These are phyloP conservation scores for Chrysolina haemoptera DNA, from an alignment of 2,888 invertebrate species.

Conservation along the genomic window DNA sequence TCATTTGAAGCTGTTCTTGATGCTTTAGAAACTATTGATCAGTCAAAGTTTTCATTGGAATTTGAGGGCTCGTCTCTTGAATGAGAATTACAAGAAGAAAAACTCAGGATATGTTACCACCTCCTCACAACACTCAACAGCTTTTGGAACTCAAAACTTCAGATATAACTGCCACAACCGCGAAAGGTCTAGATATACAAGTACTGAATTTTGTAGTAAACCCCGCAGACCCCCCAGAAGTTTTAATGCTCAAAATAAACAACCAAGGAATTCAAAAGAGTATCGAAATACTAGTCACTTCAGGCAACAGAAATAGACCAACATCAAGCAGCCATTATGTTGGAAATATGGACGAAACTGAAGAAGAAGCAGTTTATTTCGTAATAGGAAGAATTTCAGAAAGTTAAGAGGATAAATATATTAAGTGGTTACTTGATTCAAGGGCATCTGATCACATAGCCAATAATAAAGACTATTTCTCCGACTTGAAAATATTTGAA, in stretches of 20 bases:
- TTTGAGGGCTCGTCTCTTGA: constrained; percentile 13
- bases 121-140: constrained; percentile 13
- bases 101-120: constrained; percentile 9
- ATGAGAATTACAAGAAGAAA: constrained; percentile 17
- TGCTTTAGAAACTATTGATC: constrained; percentile 45
- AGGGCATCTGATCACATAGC: constrained; percentile 1
- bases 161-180: constrained; percentile 1
- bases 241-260: too few relatives aligned
- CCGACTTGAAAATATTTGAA: background rate
- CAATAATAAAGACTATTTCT: constrained; percentile 14
- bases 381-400: background rate
- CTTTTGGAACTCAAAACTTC: constrained; percentile 11
- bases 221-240: too few relatives aligned
- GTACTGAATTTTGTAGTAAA: too few relatives aligned
- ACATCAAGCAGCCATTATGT: background rate
- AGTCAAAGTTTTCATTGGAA: constrained; percentile 24
- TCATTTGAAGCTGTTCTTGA: constrained; percentile 53
- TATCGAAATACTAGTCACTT: too few relatives aligned
- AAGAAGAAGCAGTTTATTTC: too few relatives aligned
- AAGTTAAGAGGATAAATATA: background rate
- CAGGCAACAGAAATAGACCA: constrained; percentile 2
- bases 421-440: constrained; percentile 14
- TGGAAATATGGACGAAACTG: too few relatives aligned
- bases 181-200: background rate
- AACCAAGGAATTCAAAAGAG: too few relatives aligned